Percentiles rank a stretch among this genome's conserved stretches.
Evolutionary conservation across 2,113 vertebrate genomes (phyloP).

Genomic region (Clinocottus analis): DNA sequence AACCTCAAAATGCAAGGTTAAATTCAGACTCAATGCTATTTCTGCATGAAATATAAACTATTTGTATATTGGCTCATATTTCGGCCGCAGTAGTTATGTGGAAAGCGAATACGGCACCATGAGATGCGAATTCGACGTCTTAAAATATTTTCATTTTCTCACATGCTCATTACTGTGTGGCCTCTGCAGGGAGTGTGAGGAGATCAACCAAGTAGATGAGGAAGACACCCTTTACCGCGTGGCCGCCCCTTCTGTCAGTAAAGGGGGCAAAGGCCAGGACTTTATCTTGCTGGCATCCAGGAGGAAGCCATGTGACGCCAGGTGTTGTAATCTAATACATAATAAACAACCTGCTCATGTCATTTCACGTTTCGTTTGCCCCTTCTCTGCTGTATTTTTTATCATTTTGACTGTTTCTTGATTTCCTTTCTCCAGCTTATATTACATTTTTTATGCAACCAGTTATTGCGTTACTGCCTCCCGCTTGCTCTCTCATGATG

Average conservation of each 20-base stretch:
- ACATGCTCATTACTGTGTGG: slow-evolving; percentile 6
- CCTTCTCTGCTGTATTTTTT: not conserved
- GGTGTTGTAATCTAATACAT: slow-evolving; percentile 75
- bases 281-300: slow-evolving; percentile 93
- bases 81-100: not conserved
- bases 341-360: not conserved
- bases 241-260: slow-evolving; percentile 82
- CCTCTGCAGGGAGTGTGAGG: slow-evolving; percentile 84
- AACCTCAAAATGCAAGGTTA: not conserved
- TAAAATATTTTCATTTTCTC: not conserved
- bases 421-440: slow-evolving; percentile 1
- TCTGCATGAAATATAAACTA: not conserved
- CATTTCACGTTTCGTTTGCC: not conserved
- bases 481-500: slow-evolving; percentile 7
- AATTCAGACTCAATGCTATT: not conserved
- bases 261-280: slow-evolving; percentile 87
- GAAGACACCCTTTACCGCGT: slow-evolving; percentile 93
- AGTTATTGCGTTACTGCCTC: slow-evolving; percentile 8
- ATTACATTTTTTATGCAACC: not conserved
- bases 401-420: slow-evolving; percentile 1
- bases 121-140: not conserved
- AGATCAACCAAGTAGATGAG: slow-evolving; percentile 89
- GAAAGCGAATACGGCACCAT: not conserved
- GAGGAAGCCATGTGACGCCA: slow-evolving; percentile 88
- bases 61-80: not conserved